A percentile compares a stretch with the other conserved stretches of the same genome.
phyloP scores from a whole-genome alignment of 2,888 invertebrate genomes.

The Macrosiphum euphorbiae region DNA sequence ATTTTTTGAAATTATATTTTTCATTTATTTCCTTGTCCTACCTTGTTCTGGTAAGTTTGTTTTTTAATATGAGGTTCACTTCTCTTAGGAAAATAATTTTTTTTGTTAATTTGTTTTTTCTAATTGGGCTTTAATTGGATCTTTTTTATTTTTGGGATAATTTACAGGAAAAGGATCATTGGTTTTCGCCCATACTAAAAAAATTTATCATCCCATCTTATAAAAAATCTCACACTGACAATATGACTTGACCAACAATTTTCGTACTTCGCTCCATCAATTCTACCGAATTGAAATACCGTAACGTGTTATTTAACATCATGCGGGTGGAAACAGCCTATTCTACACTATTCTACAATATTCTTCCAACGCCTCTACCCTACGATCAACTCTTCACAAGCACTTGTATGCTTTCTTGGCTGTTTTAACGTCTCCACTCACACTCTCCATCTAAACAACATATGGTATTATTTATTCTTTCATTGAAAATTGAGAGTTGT shows the following conservation, averaged over 20 bases:
- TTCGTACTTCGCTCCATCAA: conserved; percentile 63
- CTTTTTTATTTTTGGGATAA: conserved; percentile 66
- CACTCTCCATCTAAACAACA: conserved; percentile 64
- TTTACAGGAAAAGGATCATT: conserved; percentile 66
- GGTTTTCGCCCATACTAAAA: conserved; percentile 64
- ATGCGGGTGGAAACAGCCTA: conserved; percentile 56
- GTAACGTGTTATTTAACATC: conserved; percentile 63
- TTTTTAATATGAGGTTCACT: conserved; percentile 4
- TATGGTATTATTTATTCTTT: conserved; percentile 62
- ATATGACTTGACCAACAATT: conserved; percentile 62
- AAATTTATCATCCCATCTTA: conserved; percentile 64
- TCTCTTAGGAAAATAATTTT: conserved; percentile 14
- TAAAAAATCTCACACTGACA: conserved; percentile 60
- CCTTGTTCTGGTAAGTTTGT: conserved; percentile 43
- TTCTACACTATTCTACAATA: conserved; percentile 64
- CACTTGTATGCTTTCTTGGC: conserved; percentile 62
- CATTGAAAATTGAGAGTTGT: conserved; percentile 61
- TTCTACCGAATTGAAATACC: conserved; percentile 63
- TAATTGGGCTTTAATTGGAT: conserved; percentile 62
- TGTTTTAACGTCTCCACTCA: conserved; percentile 64
- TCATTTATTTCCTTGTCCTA: conserved; percentile 48
- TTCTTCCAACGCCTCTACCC: conserved; percentile 64
- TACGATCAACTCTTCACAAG: conserved; percentile 64
- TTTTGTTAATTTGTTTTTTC: conserved; percentile 51
- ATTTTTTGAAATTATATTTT: neutral